Conservation (phyloP, 35 echinoderm and acorn worm species). For the Eucidaris tribuloides region DNA sequence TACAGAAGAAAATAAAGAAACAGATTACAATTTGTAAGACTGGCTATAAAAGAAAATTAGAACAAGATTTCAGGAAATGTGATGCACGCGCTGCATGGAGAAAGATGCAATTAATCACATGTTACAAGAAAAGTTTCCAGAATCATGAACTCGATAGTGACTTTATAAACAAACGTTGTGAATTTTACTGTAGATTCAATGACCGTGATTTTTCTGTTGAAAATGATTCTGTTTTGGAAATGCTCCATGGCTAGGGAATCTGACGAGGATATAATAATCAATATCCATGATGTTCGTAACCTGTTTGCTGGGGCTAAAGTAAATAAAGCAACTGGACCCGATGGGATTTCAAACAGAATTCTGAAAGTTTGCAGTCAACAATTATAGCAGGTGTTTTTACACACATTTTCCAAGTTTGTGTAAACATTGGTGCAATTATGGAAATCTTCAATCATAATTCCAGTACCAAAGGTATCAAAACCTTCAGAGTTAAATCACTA, state of each 20-base stretch:
- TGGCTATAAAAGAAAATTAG: conserved; percentile 27
- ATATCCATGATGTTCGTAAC: neutral
- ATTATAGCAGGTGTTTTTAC: conserved; percentile 14
- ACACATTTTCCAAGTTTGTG: neutral
- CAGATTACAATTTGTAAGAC: neutral
- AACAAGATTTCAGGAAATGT: conserved; percentile 13
- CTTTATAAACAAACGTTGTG: conserved; percentile 37
- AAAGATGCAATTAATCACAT: conserved; percentile 17
- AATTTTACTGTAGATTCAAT: conserved; percentile 38
- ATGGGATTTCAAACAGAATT: conserved; percentile 17
- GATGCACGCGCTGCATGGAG: conserved; percentile 8
- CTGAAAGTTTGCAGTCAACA: conserved; percentile 19
- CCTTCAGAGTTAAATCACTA: conserved; percentile 11
- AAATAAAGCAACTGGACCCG: conserved; percentile 11
- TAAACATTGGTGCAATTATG: conserved; percentile 15
- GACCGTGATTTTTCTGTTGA: conserved; percentile 10
- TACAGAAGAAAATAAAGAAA: conserved; percentile 22
- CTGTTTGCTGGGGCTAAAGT: neutral
- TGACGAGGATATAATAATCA: neutral
- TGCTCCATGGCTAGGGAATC: neutral
- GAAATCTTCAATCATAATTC: conserved; percentile 28
- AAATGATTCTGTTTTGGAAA: neutral
- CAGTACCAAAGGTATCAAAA: neutral
- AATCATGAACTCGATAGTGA: conserved; percentile 1
- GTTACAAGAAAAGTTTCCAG: neutral